Conservation (phyloP, 2,113 vertebrate genomes). For the Australoheros scitulus region DNA sequence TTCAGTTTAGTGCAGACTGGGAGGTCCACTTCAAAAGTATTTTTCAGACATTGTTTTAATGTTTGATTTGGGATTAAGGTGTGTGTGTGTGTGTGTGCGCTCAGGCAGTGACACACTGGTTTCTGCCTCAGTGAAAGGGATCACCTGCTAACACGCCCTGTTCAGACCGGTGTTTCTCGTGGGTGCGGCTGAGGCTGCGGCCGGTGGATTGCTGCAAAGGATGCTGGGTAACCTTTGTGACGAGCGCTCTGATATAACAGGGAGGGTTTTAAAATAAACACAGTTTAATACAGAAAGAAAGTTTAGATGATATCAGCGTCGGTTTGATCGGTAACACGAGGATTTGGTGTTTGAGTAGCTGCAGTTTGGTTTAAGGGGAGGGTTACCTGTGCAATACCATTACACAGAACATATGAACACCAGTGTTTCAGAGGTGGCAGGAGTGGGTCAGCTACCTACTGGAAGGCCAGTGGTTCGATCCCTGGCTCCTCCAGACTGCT, state of each 20-base stretch:
- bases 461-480: not conserved
- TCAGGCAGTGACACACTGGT: not conserved
- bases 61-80: not conserved
- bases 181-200: conserved; percentile 13
- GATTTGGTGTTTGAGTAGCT: not conserved
- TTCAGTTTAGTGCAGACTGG: not conserved
- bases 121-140: conserved; percentile 5
- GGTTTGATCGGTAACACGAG: not conserved
- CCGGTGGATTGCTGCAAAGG: not conserved
- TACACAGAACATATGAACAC: not conserved
- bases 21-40: not conserved
- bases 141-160: conserved; percentile 32
- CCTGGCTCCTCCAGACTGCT: not conserved
- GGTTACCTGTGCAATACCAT: not conserved
- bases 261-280: not conserved
- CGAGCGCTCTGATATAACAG: not conserved
- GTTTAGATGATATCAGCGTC: fast-evolving
- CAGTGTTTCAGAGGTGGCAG: not conserved
- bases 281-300: not conserved
- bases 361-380: not conserved
- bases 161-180: not conserved
- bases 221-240: not conserved
- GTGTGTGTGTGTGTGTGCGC: not conserved
- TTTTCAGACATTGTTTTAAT: not conserved
- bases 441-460: not conserved